Percentiles rank a stretch among this genome's conserved stretches.
phyloP scores from a whole-genome alignment of 92 coral and sea anemone species.

The Porites lobata region DNA sequence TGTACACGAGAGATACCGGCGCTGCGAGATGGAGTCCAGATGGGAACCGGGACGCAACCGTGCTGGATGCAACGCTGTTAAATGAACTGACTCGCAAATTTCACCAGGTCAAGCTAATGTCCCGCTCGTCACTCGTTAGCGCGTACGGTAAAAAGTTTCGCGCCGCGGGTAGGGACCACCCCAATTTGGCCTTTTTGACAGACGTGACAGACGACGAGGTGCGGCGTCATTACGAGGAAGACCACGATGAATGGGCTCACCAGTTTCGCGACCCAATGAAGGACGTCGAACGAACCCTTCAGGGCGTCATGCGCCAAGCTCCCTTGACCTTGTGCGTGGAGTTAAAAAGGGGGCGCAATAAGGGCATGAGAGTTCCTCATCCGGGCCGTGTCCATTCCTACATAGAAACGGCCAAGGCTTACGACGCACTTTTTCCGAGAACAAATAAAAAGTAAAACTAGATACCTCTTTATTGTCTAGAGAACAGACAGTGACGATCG shows the following conservation, averaged over 20 bases:
- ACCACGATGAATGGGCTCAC: constrained; percentile 24
- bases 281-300: background rate
- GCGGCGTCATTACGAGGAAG: constrained; percentile 22
- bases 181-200: background rate
- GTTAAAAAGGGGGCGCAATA: background rate
- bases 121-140: background rate
- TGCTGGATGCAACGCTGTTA: background rate
- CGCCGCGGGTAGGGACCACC: background rate
- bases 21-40: background rate
- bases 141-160: constrained; percentile 5
- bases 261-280: background rate
- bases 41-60: background rate
- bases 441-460: background rate
- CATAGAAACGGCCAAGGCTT: background rate
- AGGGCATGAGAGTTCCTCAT: constrained; percentile 2
- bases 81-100: background rate
- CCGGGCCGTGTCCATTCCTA: background rate
- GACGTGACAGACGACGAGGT: background rate
- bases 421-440: background rate
- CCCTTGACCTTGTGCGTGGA: background rate
- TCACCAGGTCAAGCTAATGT: constrained; percentile 2
- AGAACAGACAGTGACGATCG: background rate
- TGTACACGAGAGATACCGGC: background rate
- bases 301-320: background rate
- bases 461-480: background rate